Evolutionary conservation across 2,797 vertebrate genomes (phyloP), one percentile per base, ranked within the genome.

Genomic region (Tarsius wallacei): DNA sequence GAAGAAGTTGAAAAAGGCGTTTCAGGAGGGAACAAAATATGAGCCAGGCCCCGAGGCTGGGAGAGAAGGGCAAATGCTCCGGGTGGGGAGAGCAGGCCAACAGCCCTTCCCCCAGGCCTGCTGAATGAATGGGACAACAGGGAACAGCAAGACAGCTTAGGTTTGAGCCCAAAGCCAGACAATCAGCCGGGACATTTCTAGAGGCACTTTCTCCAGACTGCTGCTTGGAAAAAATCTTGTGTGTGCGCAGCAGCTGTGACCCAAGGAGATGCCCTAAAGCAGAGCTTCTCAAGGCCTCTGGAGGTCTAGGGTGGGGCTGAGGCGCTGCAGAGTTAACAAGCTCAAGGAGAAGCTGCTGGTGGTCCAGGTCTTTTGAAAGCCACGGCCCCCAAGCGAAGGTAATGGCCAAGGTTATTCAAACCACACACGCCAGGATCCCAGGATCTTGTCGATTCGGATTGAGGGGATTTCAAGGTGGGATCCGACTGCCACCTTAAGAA

Each of bases 181-280:
- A 90, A 80, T 91, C 12, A 77, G 74, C 57, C 74, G n/a, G 63
- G 36, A 47, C 6, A 15, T 31, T 71, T 71, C 90, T 22, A 42
- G 53, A 90, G 68, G 47, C 13, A 76, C 80, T 53, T 93, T 97
- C 80, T 87, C 64, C 36, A 61, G 81, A 95, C 31, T 53, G 21
- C 21, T 26, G 42, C 74, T 83, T 78, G 36, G 90, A 88, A 61
- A 83, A 78, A 88, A n/a, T 51, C 80, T 8, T 61, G 57, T 77
- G 55, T 55, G 64, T 74, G 68, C 59, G 14, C 6, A 68, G 57
- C n/a, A 55, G 77, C 12, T 21, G 21, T 12, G 42, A 88, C n/a
- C 76, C 73, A 53, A 63, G 11, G 55, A 76, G 71, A 36, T 36
- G 47, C 14, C 83, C 47, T 24, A 51, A 14, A 93, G 82, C 71